A percentile compares a stretch with the other conserved stretches of the same genome.
These are phyloP conservation scores for Microcebus jonahi DNA, from an alignment of 2,113 vertebrate genomes.

Conservation along the genomic window DNA sequence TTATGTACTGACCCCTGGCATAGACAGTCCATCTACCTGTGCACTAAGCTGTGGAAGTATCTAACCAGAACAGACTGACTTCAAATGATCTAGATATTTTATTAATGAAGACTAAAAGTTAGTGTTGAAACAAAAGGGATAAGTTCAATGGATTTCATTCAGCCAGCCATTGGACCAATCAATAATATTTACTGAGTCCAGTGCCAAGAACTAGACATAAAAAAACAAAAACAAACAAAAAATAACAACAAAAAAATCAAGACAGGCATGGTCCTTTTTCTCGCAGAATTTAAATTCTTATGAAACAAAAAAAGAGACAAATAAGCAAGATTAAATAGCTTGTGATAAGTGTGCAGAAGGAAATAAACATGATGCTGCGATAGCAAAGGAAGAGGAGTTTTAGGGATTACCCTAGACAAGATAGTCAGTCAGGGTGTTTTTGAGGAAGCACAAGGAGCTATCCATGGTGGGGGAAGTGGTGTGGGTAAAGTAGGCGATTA, in stretches of 20 bases:
- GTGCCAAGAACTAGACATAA: conserved; percentile 7
- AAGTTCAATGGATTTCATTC: conserved; percentile 25
- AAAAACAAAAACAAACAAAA: not conserved
- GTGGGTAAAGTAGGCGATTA: not conserved
- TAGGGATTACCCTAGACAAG: not conserved
- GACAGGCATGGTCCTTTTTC: not conserved
- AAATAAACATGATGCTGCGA: not conserved
- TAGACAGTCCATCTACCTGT: not conserved
- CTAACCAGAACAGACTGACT: conserved; percentile 7
- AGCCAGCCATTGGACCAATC: not conserved
- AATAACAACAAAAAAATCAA: not conserved
- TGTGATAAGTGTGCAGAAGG: not conserved
- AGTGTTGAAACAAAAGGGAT: conserved; percentile 10
- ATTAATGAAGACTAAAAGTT: conserved; percentile 41
- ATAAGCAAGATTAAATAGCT: not conserved
- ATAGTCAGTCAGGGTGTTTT: not conserved
- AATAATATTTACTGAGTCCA: conserved; percentile 16
- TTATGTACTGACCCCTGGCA: not conserved
- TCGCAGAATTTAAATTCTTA: conserved; percentile 52
- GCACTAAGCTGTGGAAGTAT: not conserved
- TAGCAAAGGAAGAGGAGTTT: not conserved
- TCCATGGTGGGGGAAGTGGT: not conserved
- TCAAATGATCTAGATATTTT: conserved; percentile 22
- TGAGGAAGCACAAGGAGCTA: not conserved
- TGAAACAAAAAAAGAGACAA: conserved; percentile 31